phyloP scores from a whole-genome alignment of 1,140 invertebrate genomes.

The Diabrotica virgifera region DNA sequence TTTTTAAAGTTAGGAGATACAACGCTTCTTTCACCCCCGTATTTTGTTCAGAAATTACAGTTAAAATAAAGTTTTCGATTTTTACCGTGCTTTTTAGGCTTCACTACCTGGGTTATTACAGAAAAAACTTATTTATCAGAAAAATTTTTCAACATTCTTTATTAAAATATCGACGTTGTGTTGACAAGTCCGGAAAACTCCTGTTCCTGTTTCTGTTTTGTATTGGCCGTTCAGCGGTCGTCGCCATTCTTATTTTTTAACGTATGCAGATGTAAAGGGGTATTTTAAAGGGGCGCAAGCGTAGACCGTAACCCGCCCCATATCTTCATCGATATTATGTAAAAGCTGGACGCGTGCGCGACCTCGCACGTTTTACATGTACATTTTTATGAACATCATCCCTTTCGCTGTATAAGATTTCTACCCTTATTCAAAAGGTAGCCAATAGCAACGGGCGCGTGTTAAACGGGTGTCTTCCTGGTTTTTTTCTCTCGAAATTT shows the following conservation, averaged over 20 bases:
- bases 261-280: conserved; percentile 46
- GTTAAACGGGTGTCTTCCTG: conserved; percentile 26
- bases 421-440: conserved; percentile 30
- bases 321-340: conserved; percentile 48
- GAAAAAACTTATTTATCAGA: no score
- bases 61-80: no score
- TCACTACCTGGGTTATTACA: no score
- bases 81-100: no score
- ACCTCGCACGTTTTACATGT: conserved; percentile 45
- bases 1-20: no score
- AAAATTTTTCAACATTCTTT: no score
- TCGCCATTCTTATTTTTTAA: conserved; percentile 19
- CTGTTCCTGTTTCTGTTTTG: no score
- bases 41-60: no score
- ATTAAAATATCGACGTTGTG: no score
- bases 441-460: conserved; percentile 31
- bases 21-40: no score
- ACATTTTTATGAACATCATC: conserved; percentile 43
- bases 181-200: no score
- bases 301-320: conserved; percentile 43
- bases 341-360: conserved; percentile 41
- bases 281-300: conserved; percentile 38
- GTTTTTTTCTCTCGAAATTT: conserved; percentile 31
- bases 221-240: no score
- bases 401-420: conserved; percentile 36